phyloP scores from a whole-genome alignment of 2,113 vertebrate species.

The Propithecus coquereli region DNA sequence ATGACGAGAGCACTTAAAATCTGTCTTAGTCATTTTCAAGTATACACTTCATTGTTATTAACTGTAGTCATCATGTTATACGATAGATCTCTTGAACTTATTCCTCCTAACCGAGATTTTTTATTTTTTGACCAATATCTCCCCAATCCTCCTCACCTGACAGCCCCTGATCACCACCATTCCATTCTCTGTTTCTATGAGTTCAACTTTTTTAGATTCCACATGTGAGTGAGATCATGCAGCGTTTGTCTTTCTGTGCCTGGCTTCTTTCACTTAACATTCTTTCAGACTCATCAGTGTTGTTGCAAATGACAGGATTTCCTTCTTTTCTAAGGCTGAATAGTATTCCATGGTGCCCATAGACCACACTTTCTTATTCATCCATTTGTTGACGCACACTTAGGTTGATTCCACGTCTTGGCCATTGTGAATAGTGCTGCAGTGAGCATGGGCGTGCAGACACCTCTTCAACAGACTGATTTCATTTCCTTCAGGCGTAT shows the following conservation, averaged over 20 bases:
- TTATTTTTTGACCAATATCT: background rate
- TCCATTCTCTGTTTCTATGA: background rate
- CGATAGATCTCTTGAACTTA: background rate
- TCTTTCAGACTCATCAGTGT: background rate
- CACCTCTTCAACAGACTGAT: background rate
- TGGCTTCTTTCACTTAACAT: background rate
- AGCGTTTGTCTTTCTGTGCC: background rate
- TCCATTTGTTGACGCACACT: background rate
- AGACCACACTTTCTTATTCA: background rate
- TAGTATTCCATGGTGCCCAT: too few relatives aligned
- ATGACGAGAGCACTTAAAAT: background rate
- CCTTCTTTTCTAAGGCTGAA: background rate
- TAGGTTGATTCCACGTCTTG: background rate
- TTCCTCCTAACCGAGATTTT: background rate
- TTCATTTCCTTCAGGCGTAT: background rate
- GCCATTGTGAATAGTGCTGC: background rate
- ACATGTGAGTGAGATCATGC: background rate
- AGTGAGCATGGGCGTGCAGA: too few relatives aligned
- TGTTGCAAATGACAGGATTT: background rate
- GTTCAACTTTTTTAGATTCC: background rate
- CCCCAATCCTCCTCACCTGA: background rate
- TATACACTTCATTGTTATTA: too few relatives aligned
- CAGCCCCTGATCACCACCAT: accelerated
- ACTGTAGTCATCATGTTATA: background rate
- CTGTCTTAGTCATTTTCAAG: background rate